Percentiles rank a stretch among this genome's conserved stretches.
phyloP scores from a whole-genome alignment of 2,113 vertebrate species.

The Dendrocopos noguchii region DNA sequence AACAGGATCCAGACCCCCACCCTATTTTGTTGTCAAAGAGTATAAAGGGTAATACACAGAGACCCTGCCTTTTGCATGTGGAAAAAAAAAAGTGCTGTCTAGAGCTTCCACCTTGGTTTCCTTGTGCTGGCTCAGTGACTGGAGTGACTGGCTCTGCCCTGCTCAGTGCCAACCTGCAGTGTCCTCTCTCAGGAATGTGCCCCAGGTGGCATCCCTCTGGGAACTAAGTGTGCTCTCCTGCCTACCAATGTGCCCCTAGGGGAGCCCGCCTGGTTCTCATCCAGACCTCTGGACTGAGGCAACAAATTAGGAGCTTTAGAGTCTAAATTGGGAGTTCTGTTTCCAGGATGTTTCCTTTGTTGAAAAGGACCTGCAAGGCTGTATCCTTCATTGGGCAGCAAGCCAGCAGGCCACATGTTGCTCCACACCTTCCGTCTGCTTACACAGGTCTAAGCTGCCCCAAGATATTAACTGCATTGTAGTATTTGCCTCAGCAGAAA shows the following conservation, averaged over 20 bases:
- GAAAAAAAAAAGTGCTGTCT: rapidly evolving
- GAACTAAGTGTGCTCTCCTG: background rate
- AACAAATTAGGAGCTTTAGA: background rate
- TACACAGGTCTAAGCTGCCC: rapidly evolving
- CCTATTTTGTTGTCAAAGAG: background rate
- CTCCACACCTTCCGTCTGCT: background rate
- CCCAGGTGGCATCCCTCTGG: no score
- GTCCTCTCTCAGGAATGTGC: rapidly evolving
- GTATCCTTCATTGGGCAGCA: rapidly evolving
- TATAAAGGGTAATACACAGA: background rate
- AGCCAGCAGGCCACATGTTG: rapidly evolving
- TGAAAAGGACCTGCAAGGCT: background rate
- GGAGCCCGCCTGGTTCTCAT: background rate
- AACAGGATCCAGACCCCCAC: background rate
- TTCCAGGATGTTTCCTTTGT: background rate
- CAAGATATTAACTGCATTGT: rapidly evolving
- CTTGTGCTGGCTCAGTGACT: rapidly evolving
- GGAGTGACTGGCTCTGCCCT: background rate
- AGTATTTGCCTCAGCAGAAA: background rate
- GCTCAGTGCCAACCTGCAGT: background rate
- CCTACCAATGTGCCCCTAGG: background rate
- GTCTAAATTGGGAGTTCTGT: background rate
- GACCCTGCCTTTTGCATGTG: background rate
- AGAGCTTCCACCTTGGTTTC: background rate
- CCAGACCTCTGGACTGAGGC: background rate